Base-by-base conservation (phyloP, 2,113 vertebrate species). In the Tyrannus savana region DNA sequence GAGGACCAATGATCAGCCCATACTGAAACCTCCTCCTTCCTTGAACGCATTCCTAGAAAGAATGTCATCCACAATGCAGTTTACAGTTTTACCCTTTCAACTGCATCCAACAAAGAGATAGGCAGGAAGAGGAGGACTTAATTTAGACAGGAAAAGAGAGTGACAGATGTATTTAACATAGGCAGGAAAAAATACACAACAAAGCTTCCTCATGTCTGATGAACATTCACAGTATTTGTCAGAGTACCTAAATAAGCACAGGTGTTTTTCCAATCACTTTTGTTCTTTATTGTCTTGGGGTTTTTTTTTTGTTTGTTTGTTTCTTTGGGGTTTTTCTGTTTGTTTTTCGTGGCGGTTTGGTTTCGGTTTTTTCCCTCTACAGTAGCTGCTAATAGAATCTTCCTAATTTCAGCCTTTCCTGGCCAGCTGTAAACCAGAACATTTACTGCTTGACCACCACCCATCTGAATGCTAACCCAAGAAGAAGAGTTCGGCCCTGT, bases 151-250 rank as follows among this genome's bases (percentile, higher is more conserved):
- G 22, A 69, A 60, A 69, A 15, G 11, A 58, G 69, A 2, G 25
- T 31, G 33, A 69, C 22, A 78, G 35, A 30, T 55, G 31, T 35
- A 12, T 39, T 14, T 30, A 86, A 84, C 10, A 58, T 0, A 19
- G 27, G 3, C 58, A 10, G 0, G 1, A 2, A n/a, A 66, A 52
- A 42, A 44, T 30, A 53, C 17, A 41, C 6, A 64, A 31, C 4
- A 81, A 76, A 78, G 18, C 22, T 78, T 84, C 41, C 14, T 42
- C 46, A 33, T 8, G 4, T 53, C 37, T 78, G 37, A 74, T 18
- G 33, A 39, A 35, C 35, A 10, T 31, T 28, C 52, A 60, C 0
- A 0, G 6, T 52, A 56, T 73, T 76, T 88, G 5, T 39, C 73
- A 69, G 53, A 76, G 28, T 84, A 89, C 24, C 17, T n/a, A 35